Evolutionary conservation across 2,113 vertebrate genomes (phyloP).

Genomic region (Hemibagrus wyckioides): DNA sequence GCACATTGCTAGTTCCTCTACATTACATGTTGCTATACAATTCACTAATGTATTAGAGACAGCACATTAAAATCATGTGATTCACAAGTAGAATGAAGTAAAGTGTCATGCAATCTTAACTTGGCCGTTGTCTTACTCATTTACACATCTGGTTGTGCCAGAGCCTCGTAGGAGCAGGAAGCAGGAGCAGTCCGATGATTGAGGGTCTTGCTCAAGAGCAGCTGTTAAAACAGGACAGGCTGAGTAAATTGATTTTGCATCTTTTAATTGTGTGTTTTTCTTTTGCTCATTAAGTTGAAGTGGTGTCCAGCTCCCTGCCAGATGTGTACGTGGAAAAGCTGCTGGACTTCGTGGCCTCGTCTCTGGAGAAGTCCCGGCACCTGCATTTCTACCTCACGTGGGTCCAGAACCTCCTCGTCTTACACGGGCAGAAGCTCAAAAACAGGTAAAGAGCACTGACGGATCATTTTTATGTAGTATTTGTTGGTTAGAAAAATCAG

Average conservation of each 20-base stretch:
- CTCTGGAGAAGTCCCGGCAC: constrained; percentile 85
- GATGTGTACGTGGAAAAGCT: constrained; percentile 90
- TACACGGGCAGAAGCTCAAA: constrained; percentile 90
- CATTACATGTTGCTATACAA: no score
- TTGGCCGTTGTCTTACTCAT: not conserved
- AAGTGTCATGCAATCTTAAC: not conserved
- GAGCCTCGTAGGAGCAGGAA: not conserved
- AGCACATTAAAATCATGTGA: no score
- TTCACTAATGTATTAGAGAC: no score
- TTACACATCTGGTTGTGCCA: not conserved
- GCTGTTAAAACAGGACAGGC: not conserved
- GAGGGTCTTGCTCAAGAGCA: not conserved
- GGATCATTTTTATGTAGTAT: not conserved
- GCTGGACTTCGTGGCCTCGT: constrained; percentile 82
- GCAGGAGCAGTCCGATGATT: not conserved
- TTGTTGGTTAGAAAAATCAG: not conserved
- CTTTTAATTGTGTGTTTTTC: not conserved
- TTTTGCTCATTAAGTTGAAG: constrained; percentile 71
- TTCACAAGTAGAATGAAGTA: not conserved
- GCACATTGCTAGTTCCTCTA: no score
- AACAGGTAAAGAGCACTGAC: constrained; percentile 72
- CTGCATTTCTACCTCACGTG: constrained; percentile 93
- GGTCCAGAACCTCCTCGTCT: constrained; percentile 84
- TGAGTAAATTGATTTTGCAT: not conserved
- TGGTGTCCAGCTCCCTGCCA: constrained; percentile 85